These are phyloP conservation scores for Xiphophorus hellerii DNA, from an alignment of 2,113 vertebrate species.

Conservation along the genomic window DNA sequence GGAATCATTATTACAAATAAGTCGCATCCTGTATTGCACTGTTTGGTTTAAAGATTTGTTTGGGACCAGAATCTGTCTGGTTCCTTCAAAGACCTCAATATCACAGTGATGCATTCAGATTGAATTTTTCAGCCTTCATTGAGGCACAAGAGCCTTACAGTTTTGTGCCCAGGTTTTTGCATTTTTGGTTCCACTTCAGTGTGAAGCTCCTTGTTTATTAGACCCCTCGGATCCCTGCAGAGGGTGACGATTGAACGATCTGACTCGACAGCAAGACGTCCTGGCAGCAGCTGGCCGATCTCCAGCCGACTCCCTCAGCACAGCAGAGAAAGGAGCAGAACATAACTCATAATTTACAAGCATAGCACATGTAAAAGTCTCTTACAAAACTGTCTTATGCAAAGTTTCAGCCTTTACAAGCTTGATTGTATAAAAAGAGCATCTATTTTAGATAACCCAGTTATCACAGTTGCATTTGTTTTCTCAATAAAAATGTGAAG, in stretches of 20 bases:
- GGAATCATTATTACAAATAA: neutral
- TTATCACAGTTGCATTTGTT: neutral
- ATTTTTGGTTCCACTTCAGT: neutral
- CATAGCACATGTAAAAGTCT: neutral
- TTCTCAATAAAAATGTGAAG: slow-evolving; percentile 1
- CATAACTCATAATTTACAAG: neutral
- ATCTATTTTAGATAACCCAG: neutral
- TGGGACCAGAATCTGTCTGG: no score
- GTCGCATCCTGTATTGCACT: neutral
- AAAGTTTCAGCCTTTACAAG: neutral
- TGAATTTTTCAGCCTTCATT: no score
- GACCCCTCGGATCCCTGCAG: slow-evolving; percentile 34
- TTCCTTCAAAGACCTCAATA: no score
- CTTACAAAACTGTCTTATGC: neutral
- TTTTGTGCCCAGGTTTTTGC: no score
- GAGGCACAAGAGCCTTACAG: neutral
- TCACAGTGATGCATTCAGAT: no score
- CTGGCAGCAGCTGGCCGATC: slow-evolving; percentile 40
- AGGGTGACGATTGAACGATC: slow-evolving; percentile 71
- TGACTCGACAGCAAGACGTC: slow-evolving; percentile 67
- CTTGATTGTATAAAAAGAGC: slow-evolving; percentile 23
- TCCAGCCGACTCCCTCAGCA: slow-evolving; percentile 39
- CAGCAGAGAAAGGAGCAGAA: slow-evolving; percentile 47
- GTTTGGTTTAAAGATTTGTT: no score
- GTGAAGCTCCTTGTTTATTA: neutral